Evolutionary conservation across 2,888 invertebrate species (phyloP).

Genomic region (Brassicogethes aeneus): DNA sequence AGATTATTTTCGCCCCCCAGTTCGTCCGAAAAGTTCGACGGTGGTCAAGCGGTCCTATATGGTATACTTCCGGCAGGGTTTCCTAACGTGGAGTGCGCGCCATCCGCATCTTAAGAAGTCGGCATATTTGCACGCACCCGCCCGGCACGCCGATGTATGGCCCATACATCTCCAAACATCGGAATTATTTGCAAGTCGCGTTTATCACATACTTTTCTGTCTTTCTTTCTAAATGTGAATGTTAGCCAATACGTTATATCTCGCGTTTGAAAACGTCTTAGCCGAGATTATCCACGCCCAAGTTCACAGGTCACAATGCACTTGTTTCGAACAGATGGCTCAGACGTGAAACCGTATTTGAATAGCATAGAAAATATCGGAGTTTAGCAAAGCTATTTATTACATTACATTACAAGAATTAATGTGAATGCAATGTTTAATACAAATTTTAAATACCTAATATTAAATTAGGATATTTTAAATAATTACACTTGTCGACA

Average conservation of each 20-base stretch:
- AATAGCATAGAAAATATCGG: too few relatives aligned
- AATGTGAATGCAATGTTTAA: too few relatives aligned
- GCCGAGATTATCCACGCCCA: too few relatives aligned
- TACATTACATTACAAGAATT: too few relatives aligned
- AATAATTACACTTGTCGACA: too few relatives aligned
- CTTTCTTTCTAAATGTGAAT: not conserved
- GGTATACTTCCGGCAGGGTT: slow-evolving; percentile 25
- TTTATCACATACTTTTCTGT: slow-evolving; percentile 8
- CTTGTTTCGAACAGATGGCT: too few relatives aligned
- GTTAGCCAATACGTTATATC: not conserved
- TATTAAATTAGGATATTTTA: too few relatives aligned
- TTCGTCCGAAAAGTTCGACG: slow-evolving; percentile 3
- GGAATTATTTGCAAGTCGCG: slow-evolving; percentile 12
- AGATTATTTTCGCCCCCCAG: too few relatives aligned
- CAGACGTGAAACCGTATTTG: too few relatives aligned
- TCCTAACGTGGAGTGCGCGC: slow-evolving; percentile 21
- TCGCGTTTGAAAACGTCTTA: not conserved
- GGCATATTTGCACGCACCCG: slow-evolving; percentile 19
- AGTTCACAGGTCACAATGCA: not conserved
- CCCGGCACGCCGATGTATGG: slow-evolving; percentile 9
- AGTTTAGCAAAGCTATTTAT: too few relatives aligned
- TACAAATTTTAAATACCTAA: too few relatives aligned
- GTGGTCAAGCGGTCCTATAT: slow-evolving; percentile 13
- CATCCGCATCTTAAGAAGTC: slow-evolving; percentile 16
- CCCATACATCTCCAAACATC: slow-evolving; percentile 14